phyloP scores from a whole-genome alignment of 2,113 vertebrate species.

The Oplegnathus fasciatus region DNA sequence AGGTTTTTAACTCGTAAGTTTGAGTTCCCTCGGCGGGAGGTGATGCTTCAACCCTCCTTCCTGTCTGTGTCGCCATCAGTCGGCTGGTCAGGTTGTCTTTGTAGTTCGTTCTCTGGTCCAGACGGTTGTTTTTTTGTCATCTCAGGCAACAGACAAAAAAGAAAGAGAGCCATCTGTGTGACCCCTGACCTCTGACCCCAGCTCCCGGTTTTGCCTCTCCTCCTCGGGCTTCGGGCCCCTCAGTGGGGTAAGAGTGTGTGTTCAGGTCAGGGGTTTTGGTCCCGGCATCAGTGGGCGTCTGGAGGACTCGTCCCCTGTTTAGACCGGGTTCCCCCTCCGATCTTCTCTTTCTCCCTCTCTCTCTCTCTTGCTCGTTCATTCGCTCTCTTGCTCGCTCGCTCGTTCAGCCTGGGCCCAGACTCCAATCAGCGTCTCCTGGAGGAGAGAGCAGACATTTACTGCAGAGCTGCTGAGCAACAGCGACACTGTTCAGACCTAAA shows the following conservation, averaged over 20 bases:
- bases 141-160: constrained; percentile 74
- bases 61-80: constrained; percentile 9
- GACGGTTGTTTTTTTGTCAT: constrained; percentile 53
- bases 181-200: constrained; percentile 53
- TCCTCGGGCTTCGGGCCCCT: constrained; percentile 48
- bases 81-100: constrained; percentile 13
- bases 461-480: constrained; percentile 36
- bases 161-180: constrained; percentile 65
- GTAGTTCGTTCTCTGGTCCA: constrained; percentile 38
- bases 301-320: constrained; percentile 64
- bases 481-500: not conserved
- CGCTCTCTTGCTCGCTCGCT: constrained; percentile 57
- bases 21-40: constrained; percentile 37
- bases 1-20: constrained; percentile 41
- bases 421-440: constrained; percentile 86
- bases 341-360: constrained; percentile 58
- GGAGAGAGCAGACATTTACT: constrained; percentile 76
- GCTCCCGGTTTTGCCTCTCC: constrained; percentile 45
- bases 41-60: not conserved
- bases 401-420: constrained; percentile 65
- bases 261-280: constrained; percentile 72
- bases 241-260: constrained; percentile 46
- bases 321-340: constrained; percentile 66
- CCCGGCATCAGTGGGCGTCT: constrained; percentile 60
- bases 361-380: constrained; percentile 50